A percentile compares a stretch with the other conserved stretches of the same genome.
These are phyloP conservation scores for Sycophaga agraensis DNA, from an alignment of 1,140 invertebrate genomes.

Conservation along the genomic window DNA sequence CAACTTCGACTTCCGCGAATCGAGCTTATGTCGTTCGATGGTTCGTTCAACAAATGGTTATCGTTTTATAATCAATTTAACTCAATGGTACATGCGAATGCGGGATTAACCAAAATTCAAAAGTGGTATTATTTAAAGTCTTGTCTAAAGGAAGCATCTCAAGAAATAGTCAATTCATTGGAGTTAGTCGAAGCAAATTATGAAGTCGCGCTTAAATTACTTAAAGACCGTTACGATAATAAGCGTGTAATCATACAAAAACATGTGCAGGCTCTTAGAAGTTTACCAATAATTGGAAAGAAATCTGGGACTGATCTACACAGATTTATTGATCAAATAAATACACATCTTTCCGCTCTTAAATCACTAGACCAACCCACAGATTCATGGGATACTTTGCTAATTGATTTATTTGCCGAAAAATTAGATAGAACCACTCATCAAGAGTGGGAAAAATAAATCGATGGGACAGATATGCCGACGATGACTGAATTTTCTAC, in stretches of 20 bases:
- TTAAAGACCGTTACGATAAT: conserved; percentile 44
- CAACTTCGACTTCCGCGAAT: conserved; percentile 34
- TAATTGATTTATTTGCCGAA: not conserved
- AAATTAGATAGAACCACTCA: not conserved
- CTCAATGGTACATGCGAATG: conserved; percentile 38
- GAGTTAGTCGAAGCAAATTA: conserved; percentile 45
- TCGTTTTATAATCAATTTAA: conserved; percentile 39
- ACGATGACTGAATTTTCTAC: not conserved
- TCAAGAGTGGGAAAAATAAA: not conserved
- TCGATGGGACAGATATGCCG: not conserved
- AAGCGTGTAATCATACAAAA: conserved; percentile 41
- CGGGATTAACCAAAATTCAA: conserved; percentile 31
- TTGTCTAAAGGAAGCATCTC: conserved; percentile 39
- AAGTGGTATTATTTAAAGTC: conserved; percentile 42
- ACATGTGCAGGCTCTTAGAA: conserved; percentile 22
- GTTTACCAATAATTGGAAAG: not conserved
- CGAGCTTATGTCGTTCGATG: conserved; percentile 38
- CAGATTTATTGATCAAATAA: not conserved
- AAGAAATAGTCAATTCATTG: conserved; percentile 37
- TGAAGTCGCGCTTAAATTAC: conserved; percentile 39
- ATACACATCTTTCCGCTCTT: not conserved
- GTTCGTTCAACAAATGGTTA: conserved; percentile 39
- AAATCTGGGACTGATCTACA: not conserved
- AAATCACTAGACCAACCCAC: not conserved
- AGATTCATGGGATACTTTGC: not conserved